Conservation (phyloP, 2,888 invertebrate genomes). For the Cerastis rubricosa region DNA sequence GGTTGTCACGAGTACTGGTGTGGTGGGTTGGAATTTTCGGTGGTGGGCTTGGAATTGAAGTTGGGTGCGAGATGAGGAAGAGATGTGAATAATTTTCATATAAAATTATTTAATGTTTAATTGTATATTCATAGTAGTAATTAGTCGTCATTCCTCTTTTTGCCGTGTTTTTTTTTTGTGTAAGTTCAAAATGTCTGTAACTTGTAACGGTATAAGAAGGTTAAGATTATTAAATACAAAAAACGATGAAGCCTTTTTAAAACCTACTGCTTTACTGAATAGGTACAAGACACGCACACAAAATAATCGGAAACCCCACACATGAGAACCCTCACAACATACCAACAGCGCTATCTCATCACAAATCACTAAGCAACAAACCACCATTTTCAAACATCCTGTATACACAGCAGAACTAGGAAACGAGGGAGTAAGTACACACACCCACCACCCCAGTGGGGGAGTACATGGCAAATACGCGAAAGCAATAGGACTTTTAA, state of each 20-base stretch:
- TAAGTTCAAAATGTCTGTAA: neutral
- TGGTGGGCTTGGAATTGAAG: neutral
- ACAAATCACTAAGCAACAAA: slow-evolving; percentile 68
- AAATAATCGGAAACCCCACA: neutral
- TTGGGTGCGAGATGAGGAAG: too few relatives aligned
- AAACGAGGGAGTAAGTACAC: slow-evolving; percentile 91
- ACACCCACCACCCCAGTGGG: slow-evolving; percentile 82
- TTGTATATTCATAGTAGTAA: neutral
- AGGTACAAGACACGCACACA: neutral
- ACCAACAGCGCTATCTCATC: slow-evolving; percentile 47
- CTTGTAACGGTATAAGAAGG: neutral
- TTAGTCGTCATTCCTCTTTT: neutral
- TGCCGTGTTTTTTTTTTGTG: neutral
- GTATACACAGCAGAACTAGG: slow-evolving; percentile 86
- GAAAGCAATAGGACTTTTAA: slow-evolving; percentile 91
- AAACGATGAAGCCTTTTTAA: neutral
- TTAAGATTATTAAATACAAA: neutral
- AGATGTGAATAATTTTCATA: accelerated
- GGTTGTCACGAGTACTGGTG: slow-evolving; percentile 30
- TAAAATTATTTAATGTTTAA: neutral
- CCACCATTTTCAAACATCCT: slow-evolving; percentile 72
- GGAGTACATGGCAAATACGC: slow-evolving; percentile 91
- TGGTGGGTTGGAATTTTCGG: neutral
- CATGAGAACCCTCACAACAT: slow-evolving; percentile 14
- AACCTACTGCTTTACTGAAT: neutral